Conservation (phyloP, 2,797 vertebrate genomes). For the Paedocypris micromegethes region DNA sequence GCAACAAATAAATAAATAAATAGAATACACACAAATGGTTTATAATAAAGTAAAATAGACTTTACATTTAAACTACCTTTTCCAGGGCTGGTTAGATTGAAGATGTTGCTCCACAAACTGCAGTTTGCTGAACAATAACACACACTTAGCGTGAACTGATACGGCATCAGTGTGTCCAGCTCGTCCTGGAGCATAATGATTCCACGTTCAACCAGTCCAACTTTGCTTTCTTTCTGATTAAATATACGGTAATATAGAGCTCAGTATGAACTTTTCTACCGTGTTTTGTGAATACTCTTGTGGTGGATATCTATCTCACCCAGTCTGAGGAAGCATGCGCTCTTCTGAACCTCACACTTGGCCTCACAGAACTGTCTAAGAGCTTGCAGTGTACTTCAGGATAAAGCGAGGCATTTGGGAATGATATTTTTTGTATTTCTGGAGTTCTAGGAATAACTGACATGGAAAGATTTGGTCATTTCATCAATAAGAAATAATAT, state of each 20-base stretch:
- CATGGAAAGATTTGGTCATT: background rate
- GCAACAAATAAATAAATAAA: no score
- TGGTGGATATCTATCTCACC: constrained; percentile 56
- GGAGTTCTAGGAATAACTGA: constrained; percentile 78
- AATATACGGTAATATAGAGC: constrained; percentile 12
- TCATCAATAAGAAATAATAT: no score
- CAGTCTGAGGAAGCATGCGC: constrained; percentile 46
- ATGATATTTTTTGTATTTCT: constrained; percentile 54
- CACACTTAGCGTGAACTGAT: constrained; percentile 73
- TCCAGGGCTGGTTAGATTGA: constrained; percentile 65
- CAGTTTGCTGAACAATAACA: constrained; percentile 61
- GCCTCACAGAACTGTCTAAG: constrained; percentile 50
- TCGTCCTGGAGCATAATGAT: constrained; percentile 46
- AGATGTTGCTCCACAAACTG: constrained; percentile 77
- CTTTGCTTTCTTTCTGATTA: constrained; percentile 31
- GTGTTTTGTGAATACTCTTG: no score
- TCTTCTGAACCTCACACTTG: constrained; percentile 62
- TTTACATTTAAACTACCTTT: constrained; percentile 61
- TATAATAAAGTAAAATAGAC: no score
- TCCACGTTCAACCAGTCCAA: constrained; percentile 27
- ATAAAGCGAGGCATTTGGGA: constrained; percentile 49
- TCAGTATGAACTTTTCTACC: no score
- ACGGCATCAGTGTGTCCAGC: constrained; percentile 66
- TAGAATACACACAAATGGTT: no score
- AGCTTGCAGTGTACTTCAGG: constrained; percentile 70